Conservation (phyloP, 1,140 invertebrate genomes). For the Nebria ingens region DNA sequence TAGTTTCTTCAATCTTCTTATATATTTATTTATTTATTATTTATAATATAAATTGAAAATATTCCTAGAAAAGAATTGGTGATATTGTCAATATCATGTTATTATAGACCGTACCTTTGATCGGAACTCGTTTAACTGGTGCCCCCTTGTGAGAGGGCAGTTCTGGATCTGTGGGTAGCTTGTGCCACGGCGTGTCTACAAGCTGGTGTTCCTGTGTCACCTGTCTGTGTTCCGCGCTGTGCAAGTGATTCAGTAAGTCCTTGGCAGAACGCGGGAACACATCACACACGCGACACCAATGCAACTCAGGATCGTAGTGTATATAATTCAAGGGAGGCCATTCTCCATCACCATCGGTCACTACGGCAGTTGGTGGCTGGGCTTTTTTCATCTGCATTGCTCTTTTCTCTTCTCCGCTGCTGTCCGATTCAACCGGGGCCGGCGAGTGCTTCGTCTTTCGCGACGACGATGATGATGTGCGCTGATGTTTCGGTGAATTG, state of each 20-base stretch:
- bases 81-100: constrained; percentile 21
- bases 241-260: constrained; percentile 73
- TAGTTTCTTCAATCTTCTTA: neutral
- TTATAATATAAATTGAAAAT: constrained; percentile 4
- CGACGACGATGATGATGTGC: constrained; percentile 22
- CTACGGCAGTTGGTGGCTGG: constrained; percentile 4
- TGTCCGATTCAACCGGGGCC: neutral
- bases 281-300: constrained; percentile 78
- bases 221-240: constrained; percentile 63
- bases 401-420: neutral
- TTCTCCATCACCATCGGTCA: constrained; percentile 24
- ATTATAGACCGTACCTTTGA: constrained; percentile 53
- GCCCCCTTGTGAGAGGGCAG: constrained; percentile 55
- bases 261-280: constrained; percentile 76
- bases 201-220: constrained; percentile 46
- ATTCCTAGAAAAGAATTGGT: neutral
- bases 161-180: constrained; percentile 45
- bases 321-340: constrained; percentile 59
- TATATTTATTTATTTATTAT: constrained; percentile 11
- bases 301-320: constrained; percentile 77
- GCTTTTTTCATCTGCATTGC: neutral
- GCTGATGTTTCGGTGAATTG: constrained; percentile 18
- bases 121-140: constrained; percentile 63
- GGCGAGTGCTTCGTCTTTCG: constrained; percentile 27
- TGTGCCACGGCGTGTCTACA: constrained; percentile 66